Base-by-base conservation (phyloP, 1,140 invertebrate species). In the Papilio polyxenes region DNA sequence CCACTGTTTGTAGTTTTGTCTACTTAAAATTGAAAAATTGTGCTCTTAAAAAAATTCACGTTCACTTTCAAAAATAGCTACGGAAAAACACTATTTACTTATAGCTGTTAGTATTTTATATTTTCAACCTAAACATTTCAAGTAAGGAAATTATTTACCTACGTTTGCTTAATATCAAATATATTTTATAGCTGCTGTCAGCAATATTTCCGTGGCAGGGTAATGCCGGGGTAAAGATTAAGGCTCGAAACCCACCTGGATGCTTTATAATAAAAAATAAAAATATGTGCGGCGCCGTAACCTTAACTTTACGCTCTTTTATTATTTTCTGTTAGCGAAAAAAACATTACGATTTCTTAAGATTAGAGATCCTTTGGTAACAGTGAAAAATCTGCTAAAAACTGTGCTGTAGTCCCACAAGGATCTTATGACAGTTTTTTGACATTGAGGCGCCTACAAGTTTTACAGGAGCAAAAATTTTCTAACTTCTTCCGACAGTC, bases 281-380 rank as follows among this genome's bases (percentile, higher is more conserved):
- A 62, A 62, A 62, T 62, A 69, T 69, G 11, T 31, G 23, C 31
- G 31, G 9, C 23, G 65, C 65, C 10, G 31, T 69, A 37, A 69
- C 65, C 65, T 69, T 31, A 69, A 69, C 23, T 69, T 69, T 69
- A 69, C 65, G 65, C 9, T 65, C 23, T 69, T 69, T 69, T 69
- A 69, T 69, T 69, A 69, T 69, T 69, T 69, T 69, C 65, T 69
- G 65, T 69, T 69, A 69, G 65, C 65, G 65, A 40, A 69, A 69
- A 69, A 69, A 69, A 69, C 31, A 69, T 69, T 69, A 69, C 65
- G 65, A 69, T 69, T 37, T 37, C 62, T 65, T 65, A 65, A 23
- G 62, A 69, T 69, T 69, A 69, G 65, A 69, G 65, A 37, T 69
- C 65, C 23, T 37, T 69, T 1, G 11, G 62, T 31, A 31, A 65